These are phyloP conservation scores for Carabus problematicus DNA, from an alignment of 2,888 invertebrate species.

Conservation along the genomic window DNA sequence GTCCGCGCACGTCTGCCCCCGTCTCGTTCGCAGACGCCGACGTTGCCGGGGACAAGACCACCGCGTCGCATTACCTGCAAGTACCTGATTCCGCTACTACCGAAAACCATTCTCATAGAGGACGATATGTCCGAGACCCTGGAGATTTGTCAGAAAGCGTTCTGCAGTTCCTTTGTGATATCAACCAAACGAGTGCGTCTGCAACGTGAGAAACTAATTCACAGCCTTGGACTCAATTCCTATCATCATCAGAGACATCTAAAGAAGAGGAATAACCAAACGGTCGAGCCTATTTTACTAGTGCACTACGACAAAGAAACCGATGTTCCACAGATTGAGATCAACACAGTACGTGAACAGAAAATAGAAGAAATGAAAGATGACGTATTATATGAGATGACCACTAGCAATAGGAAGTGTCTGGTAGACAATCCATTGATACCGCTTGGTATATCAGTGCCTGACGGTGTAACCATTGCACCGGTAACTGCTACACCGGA, in stretches of 20 bases:
- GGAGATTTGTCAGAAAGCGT: slow-evolving; percentile 65
- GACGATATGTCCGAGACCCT: slow-evolving; percentile 50
- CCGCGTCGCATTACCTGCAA: slow-evolving; percentile 63
- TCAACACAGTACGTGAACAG: slow-evolving; percentile 40
- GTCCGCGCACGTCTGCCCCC: slow-evolving; percentile 57
- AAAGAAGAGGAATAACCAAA: slow-evolving; percentile 42
- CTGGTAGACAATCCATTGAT: slow-evolving; percentile 58
- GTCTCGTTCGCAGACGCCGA: slow-evolving; percentile 22
- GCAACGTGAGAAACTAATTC: slow-evolving; percentile 62
- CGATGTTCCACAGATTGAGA: slow-evolving; percentile 21
- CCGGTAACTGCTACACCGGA: slow-evolving; percentile 59
- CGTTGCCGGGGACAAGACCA: slow-evolving; percentile 53
- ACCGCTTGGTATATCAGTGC: slow-evolving; percentile 58
- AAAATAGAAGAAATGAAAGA: slow-evolving; percentile 35
- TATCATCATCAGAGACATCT: slow-evolving; percentile 57
- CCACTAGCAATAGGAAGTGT: slow-evolving; percentile 44
- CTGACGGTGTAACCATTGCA: slow-evolving; percentile 60
- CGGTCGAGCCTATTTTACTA: not conserved
- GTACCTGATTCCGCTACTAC: slow-evolving; percentile 60
- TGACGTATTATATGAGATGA: slow-evolving; percentile 44
- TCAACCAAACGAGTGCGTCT: slow-evolving; percentile 63
- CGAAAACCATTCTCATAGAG: slow-evolving; percentile 11
- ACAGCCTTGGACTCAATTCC: slow-evolving; percentile 58
- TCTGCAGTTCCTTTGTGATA: slow-evolving; percentile 64
- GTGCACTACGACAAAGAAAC: slow-evolving; percentile 40